These are phyloP conservation scores for Pterostichus madidus DNA, from an alignment of 2,888 invertebrate genomes.

Conservation along the genomic window DNA sequence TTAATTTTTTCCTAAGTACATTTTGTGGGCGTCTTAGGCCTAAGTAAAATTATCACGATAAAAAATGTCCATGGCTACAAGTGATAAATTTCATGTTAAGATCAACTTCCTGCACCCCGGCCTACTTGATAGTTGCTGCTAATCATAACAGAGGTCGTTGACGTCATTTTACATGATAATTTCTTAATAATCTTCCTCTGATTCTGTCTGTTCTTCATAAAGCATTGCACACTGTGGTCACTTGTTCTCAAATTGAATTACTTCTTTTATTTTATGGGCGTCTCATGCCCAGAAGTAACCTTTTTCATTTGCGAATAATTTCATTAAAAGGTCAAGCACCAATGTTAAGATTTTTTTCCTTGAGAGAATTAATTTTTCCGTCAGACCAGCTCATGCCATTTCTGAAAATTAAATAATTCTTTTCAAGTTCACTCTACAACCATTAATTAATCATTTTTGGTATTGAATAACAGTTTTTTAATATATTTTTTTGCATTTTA, in stretches of 20 bases:
- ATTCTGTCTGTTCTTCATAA: neutral
- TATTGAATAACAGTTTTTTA: no score
- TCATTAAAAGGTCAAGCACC: constrained; percentile 11
- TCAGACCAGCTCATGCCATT: no score
- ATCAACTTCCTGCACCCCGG: constrained; percentile 18
- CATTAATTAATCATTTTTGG: no score
- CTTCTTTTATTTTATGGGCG: neutral
- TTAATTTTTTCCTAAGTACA: neutral
- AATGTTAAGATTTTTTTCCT: neutral
- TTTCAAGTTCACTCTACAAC: no score
- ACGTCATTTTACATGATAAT: constrained; percentile 42
- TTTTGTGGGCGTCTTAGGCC: neutral
- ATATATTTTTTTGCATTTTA: no score
- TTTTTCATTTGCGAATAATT: constrained; percentile 35
- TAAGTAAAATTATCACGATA: neutral
- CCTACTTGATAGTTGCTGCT: constrained; percentile 10
- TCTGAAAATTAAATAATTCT: no score
- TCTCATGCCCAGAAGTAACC: neutral
- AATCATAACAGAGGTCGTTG: constrained; percentile 28
- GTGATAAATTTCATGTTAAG: neutral
- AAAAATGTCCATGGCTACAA: neutral
- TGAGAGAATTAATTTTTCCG: neutral
- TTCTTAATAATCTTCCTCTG: constrained; percentile 13
- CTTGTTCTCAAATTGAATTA: neutral
- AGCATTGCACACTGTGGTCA: neutral